Evolutionary conservation across 2,113 vertebrate genomes (phyloP), one percentile per base, ranked within the genome.

Genomic region (Delphinus delphis): DNA sequence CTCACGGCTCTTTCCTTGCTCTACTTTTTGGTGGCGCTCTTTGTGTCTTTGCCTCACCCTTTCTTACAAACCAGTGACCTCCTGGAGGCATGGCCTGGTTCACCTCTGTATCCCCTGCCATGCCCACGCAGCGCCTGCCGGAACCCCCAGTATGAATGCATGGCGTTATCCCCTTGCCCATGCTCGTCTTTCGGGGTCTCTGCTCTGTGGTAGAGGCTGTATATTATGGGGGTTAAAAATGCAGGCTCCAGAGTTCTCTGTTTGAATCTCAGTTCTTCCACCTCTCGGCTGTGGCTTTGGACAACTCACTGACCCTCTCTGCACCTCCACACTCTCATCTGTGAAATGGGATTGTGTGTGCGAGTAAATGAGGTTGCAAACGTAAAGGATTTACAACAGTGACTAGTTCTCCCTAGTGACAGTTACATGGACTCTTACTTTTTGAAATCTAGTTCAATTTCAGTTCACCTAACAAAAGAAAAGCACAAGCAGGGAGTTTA

Each of bases 361-460:
- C 44, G 28, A 82, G 31, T 60, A 10, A 93, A 77, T 76, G 70
- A 94, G 63, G 33, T 82, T 65, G 80, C 68, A 93, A 53, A 87
- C 33, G 9, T 5, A 81, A 68, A 92, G 60, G 60, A 86, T 18
- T 73, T 70, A 85, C n/a, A 33, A 67, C 38, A 71, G 65, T 26
- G 25, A 33, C 50, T 53, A 85, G 17, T 87, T 77, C 50, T 79
- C 81, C 31, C 26, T 33, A 23, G 18, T 55, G 71, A 62, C 23
- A 73, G 38, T 83, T 74, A 70, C 26, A 44, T 3, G 23, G 11
- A 84, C 84, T n/a, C 14, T 60, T 53, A 67, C 23, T 79, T 90
- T 94, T 87, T 79, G 31, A 96, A 92, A 86, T 50, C 41, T 44
- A 95, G 53, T 84, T 88, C 20, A 31, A 71, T 79, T 95, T 95